Base-by-base conservation (phyloP, 2,888 invertebrate species). In the Uropetala carovei region DNA sequence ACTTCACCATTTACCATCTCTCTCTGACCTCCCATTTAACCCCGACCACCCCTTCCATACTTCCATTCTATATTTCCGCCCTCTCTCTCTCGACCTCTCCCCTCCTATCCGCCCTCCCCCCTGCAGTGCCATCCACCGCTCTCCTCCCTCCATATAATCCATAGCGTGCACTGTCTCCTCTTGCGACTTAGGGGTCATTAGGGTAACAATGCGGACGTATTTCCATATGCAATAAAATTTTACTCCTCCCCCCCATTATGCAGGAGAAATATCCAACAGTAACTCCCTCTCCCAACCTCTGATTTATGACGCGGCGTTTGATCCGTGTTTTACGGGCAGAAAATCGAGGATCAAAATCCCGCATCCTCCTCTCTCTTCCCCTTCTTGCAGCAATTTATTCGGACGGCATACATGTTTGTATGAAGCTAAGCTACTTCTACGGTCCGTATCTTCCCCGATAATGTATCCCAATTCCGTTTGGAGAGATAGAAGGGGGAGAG, bases 161-260 rank as follows among this genome's bases (percentile, higher is more conserved):
- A 43, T 43, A 43, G 60, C 18, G 60, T 89, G 89, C 58, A 64
- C 30, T 89, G 89, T 43, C 89, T 89, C 64, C 89, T 89, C 89
- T 64, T 57, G 83, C 83, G 57, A 57, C 83, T 83, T 89, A 58
- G 59, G 68, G 89, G 89, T 89, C 89, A 89, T 89, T 89, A 89
- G 89, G 89, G 89, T 89, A 89, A 64, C 89, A 89, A 89, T 89
- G 89, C 30, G 75, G 43, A 43, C 89, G 43, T 64, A 89, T 89
- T 89, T 89, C 89, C 89, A 89, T 89, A 64, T 64, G 89, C 89
- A 89, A 89, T 89, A 89, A 89, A 89, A 89, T 89, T 68, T 89
- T 89, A 43, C 64, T 64, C 89, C 27, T 14, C 64, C 64, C 43
- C 89, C 22, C 22, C 22, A 75, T 75, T 75, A 75, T 75, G 22